Evolutionary conservation across 2,797 vertebrate genomes (phyloP), one percentile per base, ranked within the genome.

Genomic region (Zalophus californianus): DNA sequence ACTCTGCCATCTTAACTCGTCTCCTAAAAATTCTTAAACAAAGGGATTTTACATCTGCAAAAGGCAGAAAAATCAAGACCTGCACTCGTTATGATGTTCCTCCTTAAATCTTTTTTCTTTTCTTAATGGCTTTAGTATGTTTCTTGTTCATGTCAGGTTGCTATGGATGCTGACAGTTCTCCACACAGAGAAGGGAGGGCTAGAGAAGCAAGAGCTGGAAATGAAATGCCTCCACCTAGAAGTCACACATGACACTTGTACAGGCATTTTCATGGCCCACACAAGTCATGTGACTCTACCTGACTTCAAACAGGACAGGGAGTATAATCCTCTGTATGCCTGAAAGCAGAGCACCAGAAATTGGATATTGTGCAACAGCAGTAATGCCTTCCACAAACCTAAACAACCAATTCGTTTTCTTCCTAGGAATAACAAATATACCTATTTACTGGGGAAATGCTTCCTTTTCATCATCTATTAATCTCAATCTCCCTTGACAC

Each of bases 21-120:
- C 66, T 66, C 64, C 64, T 82, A 10, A 83, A 96, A 96, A 68
- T 35, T 50, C 50, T 83, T 82, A 82, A 96, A 56, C 16, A 90
- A 84, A 83, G n/a, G 2, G 15, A 77, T 70, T 72, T 91, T 92
- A 94, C 35, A 70, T 91, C 16, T 60, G 29, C 60, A 52, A 87
- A 91, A 58, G 44, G 35, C 50, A 88, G 27, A 78, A 84, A 78
- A 96, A 35, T 35, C 41, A 84, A 62, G 78, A 70, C 23, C 27
- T 27, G 29, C 25, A 64, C 84, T 94, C 50, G 29, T 82, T 77
- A 56, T 58, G n/a, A 21, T 82, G n/a, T 82, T 82, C 27, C n/a
- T 93, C 52, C 15, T 93, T 62, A 91, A 95, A 83, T 84, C 35
- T 72, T 91, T 90, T 89, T 96, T 93, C n/a, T 50, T 77, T 78